A percentile compares a stretch with the other conserved stretches of the same genome.
Conservation (phyloP, 1,140 invertebrate species). For the Branchinecta lynchi region DNA sequence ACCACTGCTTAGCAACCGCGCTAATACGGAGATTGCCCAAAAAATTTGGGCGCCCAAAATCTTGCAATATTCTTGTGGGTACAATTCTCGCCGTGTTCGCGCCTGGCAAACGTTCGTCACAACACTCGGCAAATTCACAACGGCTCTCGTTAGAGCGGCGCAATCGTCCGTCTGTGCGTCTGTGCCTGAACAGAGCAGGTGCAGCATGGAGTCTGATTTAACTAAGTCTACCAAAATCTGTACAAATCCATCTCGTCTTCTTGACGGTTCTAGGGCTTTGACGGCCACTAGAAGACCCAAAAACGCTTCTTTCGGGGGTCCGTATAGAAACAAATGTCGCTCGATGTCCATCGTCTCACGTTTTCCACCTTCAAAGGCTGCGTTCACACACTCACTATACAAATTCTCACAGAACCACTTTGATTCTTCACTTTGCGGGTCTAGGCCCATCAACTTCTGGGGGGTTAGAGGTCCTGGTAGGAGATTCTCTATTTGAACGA, state of each 20-base stretch:
- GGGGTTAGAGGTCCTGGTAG: constrained; percentile 1
- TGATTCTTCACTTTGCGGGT: background rate
- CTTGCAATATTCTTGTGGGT: background rate
- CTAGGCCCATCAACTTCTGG: background rate
- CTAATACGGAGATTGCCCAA: background rate
- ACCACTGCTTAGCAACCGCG: background rate
- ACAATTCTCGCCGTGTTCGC: background rate
- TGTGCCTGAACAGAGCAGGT: background rate
- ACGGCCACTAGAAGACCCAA: background rate
- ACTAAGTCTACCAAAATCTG: background rate
- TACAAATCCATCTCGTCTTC: background rate
- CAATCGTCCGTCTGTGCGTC: background rate
- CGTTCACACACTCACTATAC: background rate
- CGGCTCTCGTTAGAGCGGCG: background rate
- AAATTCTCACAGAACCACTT: background rate
- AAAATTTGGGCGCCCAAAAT: background rate
- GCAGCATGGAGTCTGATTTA: background rate
- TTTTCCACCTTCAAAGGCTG: background rate
- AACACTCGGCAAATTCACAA: background rate
- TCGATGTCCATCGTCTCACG: background rate
- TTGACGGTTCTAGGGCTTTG: background rate
- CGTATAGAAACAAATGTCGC: background rate
- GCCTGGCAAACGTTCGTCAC: background rate
- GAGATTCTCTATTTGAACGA: background rate
- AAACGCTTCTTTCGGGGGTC: background rate